A percentile compares a stretch with the other conserved stretches of the same genome.
Conservation (phyloP, 2,113 vertebrate species). For the human (Homo sapiens) region GRCh38 chr3:164672001-164672500, state of each 20-base stretch:
- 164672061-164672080: background rate
- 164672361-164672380: background rate
- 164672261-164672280: background rate
- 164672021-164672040: background rate
- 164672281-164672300: background rate
- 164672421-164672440: background rate
- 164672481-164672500: background rate
- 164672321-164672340: background rate
- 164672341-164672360: background rate
- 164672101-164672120: background rate
- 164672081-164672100: background rate
- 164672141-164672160: background rate
- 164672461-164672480: background rate
- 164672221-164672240: background rate
- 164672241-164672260: background rate
- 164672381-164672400: background rate
- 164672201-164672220: background rate
- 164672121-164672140: background rate
- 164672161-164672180: background rate
- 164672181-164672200: background rate
- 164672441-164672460: background rate
- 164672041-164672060: background rate
- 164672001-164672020: background rate
- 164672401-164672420: background rate
- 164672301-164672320: background rate